Conservation (phyloP, 2,888 invertebrate genomes). For the Drosophila parthenogenetica region DNA sequence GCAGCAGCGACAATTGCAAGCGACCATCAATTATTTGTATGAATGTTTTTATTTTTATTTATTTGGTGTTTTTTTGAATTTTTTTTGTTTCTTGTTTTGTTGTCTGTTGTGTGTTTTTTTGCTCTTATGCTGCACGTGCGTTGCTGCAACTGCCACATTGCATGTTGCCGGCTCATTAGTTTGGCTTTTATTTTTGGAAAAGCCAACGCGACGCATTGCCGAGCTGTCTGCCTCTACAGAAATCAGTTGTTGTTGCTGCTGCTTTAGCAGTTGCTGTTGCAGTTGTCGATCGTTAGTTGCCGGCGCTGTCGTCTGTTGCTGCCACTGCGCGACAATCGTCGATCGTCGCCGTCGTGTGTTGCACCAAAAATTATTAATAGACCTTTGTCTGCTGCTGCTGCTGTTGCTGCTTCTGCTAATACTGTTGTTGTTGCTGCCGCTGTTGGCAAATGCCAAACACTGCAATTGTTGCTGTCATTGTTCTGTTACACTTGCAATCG, state of each 20-base stretch:
- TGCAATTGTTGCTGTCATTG: conserved; percentile 81
- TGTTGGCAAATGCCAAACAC: conserved; percentile 81
- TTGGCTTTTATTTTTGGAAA: conserved; percentile 81
- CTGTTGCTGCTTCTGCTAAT: conserved; percentile 52
- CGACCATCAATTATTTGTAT: conserved; percentile 76
- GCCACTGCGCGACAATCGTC: conserved; percentile 36
- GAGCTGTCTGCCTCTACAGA: conserved; percentile 61
- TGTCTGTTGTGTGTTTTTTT: conserved; percentile 5
- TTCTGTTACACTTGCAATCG: conserved; percentile 82
- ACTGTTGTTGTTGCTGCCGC: conserved; percentile 48
- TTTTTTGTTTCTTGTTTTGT: conserved; percentile 6
- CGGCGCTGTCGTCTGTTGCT: conserved; percentile 53
- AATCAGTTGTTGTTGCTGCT: conserved; percentile 40
- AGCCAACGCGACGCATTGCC: conserved; percentile 80
- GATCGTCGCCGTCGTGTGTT: conserved; percentile 61
- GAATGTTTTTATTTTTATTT: conserved; percentile 41
- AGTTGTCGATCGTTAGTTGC: conserved; percentile 77
- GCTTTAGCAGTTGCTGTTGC: conserved; percentile 41
- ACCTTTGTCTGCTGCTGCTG: conserved; percentile 70
- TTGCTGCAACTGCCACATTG: conserved; percentile 66
- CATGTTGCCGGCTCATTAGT: conserved; percentile 81
- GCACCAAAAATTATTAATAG: conserved; percentile 76
- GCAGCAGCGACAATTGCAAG: conserved; percentile 64
- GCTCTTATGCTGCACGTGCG: conserved; percentile 66
- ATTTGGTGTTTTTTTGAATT: conserved; percentile 17